Evolutionary conservation across 2,113 vertebrate genomes (phyloP), one percentile per base, ranked within the genome.

Genomic region (Calonectris borealis): DNA sequence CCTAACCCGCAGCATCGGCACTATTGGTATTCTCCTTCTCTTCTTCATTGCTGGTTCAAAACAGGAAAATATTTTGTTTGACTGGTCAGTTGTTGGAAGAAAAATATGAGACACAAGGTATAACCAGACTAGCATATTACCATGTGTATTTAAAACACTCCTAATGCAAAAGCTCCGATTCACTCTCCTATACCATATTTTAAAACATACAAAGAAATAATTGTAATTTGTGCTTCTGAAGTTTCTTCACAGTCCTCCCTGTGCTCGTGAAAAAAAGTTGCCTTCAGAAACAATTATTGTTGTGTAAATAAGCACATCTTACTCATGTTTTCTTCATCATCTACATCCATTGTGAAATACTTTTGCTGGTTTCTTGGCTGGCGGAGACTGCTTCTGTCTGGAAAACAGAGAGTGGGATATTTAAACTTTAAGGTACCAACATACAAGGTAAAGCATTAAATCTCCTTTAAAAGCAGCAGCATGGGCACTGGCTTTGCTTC

Each of bases 321-420:
- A 99, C 99, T 99, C 99, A 99, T 99, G 95, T 99, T 99, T 98
- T 99, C 99, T 97, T 99, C 99, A 94, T 99, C 99, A 19, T 99
- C 99, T 95, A 98, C 92, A 90, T 99, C 99, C 99, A 99, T 99
- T 95, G 97, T 96, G 96, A 98, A 98, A 70, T 92, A 92, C 93
- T 98, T 98, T 88, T 94, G 98, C 94, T 98, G 98, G 95, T 89
- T 98, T 93, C 98, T 98, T 96, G 98, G 97, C 97, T 97, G 98
- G 93, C 94, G 64, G 36, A 98, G 98, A 87, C 84, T 69, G 87
- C 61, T 98, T 96, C 98, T 98, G 98, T 98, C 99, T 99, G 98
- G 49, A 98, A 98, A 96, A 97, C 24, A 98, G 61, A 87, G 88
- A 78, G 54, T 2, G 16, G 6, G 24, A 84, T 40, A 66, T 58